These are phyloP conservation scores for Dioctria rufipes DNA, from an alignment of 2,888 invertebrate genomes.

Conservation along the genomic window DNA sequence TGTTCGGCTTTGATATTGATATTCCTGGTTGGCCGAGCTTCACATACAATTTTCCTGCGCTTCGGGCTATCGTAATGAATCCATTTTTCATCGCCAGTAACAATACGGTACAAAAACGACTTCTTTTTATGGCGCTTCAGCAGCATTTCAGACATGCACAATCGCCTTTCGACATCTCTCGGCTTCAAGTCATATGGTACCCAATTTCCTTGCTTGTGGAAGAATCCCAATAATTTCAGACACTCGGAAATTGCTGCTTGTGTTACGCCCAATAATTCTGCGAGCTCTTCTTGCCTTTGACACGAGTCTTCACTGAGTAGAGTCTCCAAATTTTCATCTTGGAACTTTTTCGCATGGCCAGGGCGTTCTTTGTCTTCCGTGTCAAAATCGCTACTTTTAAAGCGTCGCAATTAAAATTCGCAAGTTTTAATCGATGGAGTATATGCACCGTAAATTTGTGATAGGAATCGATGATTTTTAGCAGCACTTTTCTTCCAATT, in stretches of 20 bases:
- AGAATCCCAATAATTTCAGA: too few species aligned
- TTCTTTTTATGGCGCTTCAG: constrained; percentile 34
- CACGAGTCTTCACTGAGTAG: constrained; percentile 54
- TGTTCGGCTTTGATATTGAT: constrained; percentile 53
- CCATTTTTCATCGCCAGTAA: constrained; percentile 8
- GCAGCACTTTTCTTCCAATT: constrained; percentile 39
- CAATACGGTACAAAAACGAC: constrained; percentile 8
- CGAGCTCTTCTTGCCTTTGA: constrained; percentile 55
- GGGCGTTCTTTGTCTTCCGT: constrained; percentile 42
- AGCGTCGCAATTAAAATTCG: not conserved
- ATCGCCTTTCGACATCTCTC: constrained; percentile 56
- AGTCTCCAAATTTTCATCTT: not conserved
- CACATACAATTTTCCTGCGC: constrained; percentile 51
- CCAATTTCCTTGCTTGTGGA: not conserved
- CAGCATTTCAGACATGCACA: constrained; percentile 52
- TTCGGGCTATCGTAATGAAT: constrained; percentile 39
- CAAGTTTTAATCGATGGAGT: constrained; percentile 35
- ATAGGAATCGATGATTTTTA: constrained; percentile 37
- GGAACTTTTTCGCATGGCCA: constrained; percentile 9
- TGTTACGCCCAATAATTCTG: constrained; percentile 53
- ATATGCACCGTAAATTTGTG: constrained; percentile 48
- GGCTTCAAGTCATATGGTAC: constrained; percentile 56
- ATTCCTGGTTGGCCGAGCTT: constrained; percentile 40
- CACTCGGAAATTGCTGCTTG: not conserved
- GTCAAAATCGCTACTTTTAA: too few species aligned